phyloP scores from a whole-genome alignment of 2,797 vertebrate species.

The Forpus xanthops region DNA sequence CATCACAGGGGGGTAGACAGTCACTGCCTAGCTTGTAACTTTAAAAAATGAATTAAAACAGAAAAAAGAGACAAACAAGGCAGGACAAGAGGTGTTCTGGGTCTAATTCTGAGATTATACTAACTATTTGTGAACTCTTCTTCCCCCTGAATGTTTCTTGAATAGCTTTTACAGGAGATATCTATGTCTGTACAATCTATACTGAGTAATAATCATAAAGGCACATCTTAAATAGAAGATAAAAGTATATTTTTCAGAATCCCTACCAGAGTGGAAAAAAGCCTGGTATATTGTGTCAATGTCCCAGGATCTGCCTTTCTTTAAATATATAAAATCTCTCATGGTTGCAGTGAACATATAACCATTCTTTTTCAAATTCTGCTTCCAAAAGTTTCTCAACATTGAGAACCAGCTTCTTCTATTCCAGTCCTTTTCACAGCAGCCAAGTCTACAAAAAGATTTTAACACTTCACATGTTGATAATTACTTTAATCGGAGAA shows the following conservation, averaged over 20 bases:
- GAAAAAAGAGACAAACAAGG: not conserved
- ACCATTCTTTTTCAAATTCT: conserved; percentile 9
- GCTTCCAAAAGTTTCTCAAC: not conserved
- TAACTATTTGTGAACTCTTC: not conserved
- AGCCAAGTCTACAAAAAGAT: conserved; percentile 34
- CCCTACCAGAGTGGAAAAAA: not conserved
- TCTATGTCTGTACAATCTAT: not conserved
- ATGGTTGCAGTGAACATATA: not conserved
- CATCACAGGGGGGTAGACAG: not conserved
- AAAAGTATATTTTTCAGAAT: not conserved
- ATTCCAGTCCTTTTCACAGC: conserved; percentile 7
- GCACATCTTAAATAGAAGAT: not conserved
- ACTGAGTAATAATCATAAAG: not conserved
- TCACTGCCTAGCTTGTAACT: not conserved
- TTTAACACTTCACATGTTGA: conserved; percentile 39
- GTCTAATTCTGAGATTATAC: not conserved
- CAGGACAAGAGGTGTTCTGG: not conserved
- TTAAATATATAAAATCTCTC: not conserved
- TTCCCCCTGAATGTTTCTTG: not conserved
- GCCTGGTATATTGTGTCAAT: not conserved
- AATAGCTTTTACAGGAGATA: not conserved
- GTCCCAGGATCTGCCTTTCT: conserved; percentile 8
- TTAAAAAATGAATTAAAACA: not conserved
- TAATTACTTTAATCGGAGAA: conserved; percentile 7
- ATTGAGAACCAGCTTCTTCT: not conserved